phyloP scores from a whole-genome alignment of 2,888 invertebrate genomes.

The Clunio marinus region DNA sequence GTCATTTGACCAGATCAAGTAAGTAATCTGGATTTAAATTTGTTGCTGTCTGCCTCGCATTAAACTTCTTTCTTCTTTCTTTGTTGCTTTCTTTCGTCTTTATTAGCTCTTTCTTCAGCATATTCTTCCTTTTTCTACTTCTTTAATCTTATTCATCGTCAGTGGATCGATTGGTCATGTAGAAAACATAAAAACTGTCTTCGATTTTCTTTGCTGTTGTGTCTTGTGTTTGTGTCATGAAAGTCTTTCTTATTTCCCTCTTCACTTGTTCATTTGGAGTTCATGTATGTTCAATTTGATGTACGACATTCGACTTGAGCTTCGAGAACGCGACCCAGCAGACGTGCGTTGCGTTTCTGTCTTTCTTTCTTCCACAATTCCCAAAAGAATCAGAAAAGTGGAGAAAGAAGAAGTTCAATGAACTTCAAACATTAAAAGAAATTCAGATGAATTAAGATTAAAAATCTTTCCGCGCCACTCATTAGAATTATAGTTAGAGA shows the following conservation, averaged over 20 bases:
- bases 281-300: background rate
- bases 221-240: constrained; percentile 1
- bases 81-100: background rate
- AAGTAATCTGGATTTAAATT: too few species aligned
- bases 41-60: constrained; percentile 28
- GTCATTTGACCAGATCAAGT: too few species aligned
- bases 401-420: background rate
- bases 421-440: background rate
- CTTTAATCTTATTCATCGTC: constrained; percentile 1
- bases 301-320: constrained; percentile 10
- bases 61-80: constrained; percentile 25
- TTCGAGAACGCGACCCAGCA: background rate
- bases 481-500: background rate
- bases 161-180: background rate
- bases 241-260: constrained; percentile 17
- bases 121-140: background rate
- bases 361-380: too few species aligned
- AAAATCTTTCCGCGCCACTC: background rate
- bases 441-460: background rate
- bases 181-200: constrained; percentile 30
- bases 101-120: background rate
- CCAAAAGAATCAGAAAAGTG: background rate
- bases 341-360: background rate
- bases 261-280: background rate
- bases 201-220: background rate